Evolutionary conservation across 2,888 invertebrate species (phyloP).

Genomic region (Paralinhomoeus sp.): DNA sequence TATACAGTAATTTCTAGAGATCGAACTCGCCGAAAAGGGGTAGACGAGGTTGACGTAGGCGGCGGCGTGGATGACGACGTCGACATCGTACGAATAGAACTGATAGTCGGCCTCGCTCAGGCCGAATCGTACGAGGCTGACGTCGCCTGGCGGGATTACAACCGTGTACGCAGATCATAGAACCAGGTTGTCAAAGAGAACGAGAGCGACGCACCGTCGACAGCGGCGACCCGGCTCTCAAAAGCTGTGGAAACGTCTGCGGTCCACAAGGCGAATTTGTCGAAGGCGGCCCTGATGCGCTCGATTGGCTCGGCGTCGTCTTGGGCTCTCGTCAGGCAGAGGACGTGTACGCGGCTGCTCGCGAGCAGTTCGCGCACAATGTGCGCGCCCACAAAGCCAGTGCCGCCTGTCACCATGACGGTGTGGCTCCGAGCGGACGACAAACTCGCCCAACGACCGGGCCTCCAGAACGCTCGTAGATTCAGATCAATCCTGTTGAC

Average conservation of each 20-base stretch:
- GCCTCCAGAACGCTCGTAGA: constrained; percentile 30
- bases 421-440: constrained; percentile 12
- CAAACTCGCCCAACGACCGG: constrained; percentile 18
- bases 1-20: too few relatives aligned
- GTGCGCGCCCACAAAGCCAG: constrained; percentile 28
- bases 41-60: constrained; percentile 30
- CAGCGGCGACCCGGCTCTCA: too few relatives aligned
- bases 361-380: constrained; percentile 25
- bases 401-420: constrained; percentile 28
- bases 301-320: too few relatives aligned
- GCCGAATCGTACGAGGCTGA: constrained; percentile 27
- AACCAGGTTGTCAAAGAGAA: too few relatives aligned
- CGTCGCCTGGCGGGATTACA: constrained; percentile 28
- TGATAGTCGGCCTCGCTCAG: constrained; percentile 27
- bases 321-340: constrained; percentile 25
- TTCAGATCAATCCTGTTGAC: constrained; percentile 29
- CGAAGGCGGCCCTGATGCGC: too few relatives aligned
- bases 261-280: too few relatives aligned
- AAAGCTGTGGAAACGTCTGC: too few relatives aligned
- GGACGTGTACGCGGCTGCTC: constrained; percentile 18
- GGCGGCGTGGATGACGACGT: constrained; percentile 29
- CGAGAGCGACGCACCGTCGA: too few relatives aligned
- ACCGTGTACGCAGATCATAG: too few relatives aligned
- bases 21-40: constrained; percentile 24
- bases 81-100: constrained; percentile 27